Evolutionary conservation across 2,113 vertebrate species (phyloP).

Genomic region (Carassius auratus): DNA sequence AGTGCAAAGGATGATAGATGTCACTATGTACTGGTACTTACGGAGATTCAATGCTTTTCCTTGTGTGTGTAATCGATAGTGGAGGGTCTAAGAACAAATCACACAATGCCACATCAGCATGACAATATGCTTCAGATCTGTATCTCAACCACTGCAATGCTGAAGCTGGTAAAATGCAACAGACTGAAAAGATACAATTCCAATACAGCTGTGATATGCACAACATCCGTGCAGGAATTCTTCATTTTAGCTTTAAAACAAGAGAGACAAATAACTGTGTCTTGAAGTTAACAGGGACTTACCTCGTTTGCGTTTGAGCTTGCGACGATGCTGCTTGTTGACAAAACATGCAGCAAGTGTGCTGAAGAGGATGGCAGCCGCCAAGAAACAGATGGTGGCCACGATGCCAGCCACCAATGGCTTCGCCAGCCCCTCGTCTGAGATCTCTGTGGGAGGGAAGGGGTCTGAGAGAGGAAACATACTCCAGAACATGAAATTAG

Average conservation of each 20-base stretch:
- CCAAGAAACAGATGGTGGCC: conserved; percentile 98
- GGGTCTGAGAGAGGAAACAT: conserved; percentile 78
- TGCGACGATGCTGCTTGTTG: conserved; percentile 96
- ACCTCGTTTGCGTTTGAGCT: conserved; percentile 98
- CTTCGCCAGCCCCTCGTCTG: conserved; percentile 92
- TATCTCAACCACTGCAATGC: not conserved
- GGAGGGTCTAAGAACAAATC: conserved; percentile 90
- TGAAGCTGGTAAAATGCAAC: not conserved
- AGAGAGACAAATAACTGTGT: not conserved
- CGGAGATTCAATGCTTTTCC: conserved; percentile 99
- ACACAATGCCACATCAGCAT: conserved; percentile 47
- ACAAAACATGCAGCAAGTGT: conserved; percentile 97
- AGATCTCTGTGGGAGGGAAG: conserved; percentile 91
- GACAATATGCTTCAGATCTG: not conserved
- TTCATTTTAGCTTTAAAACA: not conserved
- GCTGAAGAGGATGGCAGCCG: conserved; percentile 96
- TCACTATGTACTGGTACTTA: conserved; percentile 80
- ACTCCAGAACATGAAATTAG: conserved; percentile 53
- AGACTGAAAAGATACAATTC: not conserved
- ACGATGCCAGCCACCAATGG: conserved; percentile 96
- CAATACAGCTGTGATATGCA: not conserved
- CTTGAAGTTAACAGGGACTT: conserved; percentile 53
- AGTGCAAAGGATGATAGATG: conserved; percentile 50
- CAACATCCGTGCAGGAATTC: not conserved
- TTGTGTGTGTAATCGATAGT: conserved; percentile 98